phyloP scores from a whole-genome alignment of 2,113 vertebrate species.

The Toxostoma redivivum region DNA sequence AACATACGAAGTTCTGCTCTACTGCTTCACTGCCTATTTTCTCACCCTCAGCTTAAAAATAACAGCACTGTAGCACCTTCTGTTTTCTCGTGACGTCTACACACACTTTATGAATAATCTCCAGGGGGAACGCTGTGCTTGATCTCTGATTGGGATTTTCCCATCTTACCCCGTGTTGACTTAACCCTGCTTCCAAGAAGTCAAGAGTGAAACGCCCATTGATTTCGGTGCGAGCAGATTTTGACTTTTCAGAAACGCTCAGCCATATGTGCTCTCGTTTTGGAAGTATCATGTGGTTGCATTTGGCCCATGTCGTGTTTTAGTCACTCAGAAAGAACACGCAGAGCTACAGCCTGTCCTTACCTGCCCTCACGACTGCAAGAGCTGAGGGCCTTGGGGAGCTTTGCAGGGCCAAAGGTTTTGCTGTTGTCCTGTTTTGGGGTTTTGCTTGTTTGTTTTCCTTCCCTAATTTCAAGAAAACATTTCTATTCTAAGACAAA shows the following conservation, averaged over 20 bases:
- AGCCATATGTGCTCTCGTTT: slow-evolving; percentile 44
- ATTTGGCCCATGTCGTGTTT: slow-evolving; percentile 52
- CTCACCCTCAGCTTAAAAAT: slow-evolving; percentile 59
- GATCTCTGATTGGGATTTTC: slow-evolving; percentile 40
- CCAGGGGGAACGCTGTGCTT: not conserved
- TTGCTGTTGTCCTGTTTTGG: not conserved
- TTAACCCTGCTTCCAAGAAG: slow-evolving; percentile 15
- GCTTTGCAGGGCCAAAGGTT: slow-evolving; percentile 8
- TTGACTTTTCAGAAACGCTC: slow-evolving; percentile 54
- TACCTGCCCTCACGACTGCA: slow-evolving; percentile 33
- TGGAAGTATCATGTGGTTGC: slow-evolving; percentile 45
- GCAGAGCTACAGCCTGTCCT: slow-evolving; percentile 51
- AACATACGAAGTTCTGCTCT: not conserved
- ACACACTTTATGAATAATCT: slow-evolving; percentile 34
- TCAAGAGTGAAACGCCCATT: slow-evolving; percentile 30
- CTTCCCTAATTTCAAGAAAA: not conserved
- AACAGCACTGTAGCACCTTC: slow-evolving; percentile 56
- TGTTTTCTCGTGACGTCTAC: slow-evolving; percentile 27
- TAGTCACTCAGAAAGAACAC: slow-evolving; percentile 48
- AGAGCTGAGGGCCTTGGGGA: slow-evolving; percentile 17
- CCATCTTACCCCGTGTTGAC: not conserved
- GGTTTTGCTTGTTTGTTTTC: not conserved
- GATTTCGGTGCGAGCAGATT: slow-evolving; percentile 29
- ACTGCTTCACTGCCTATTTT: not conserved
- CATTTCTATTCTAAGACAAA: not conserved